phyloP scores from a whole-genome alignment of 2,888 invertebrate species.

The Diaphora mendica region DNA sequence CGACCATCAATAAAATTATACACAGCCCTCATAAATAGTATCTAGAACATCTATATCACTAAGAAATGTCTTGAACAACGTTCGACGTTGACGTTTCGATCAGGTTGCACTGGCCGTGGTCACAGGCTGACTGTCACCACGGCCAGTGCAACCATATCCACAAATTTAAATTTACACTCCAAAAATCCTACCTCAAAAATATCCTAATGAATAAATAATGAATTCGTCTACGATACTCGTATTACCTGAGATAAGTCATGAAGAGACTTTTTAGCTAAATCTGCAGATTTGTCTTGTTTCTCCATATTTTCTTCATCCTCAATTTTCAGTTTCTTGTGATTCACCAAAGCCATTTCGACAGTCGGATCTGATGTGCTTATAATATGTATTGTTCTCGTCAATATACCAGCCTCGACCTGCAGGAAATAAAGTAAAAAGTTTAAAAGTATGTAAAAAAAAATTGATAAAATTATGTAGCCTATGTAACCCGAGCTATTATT shows the following conservation, averaged over 20 bases:
- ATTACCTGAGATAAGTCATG: conserved; percentile 82
- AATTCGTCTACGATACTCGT: conserved; percentile 7
- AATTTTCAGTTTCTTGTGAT: conserved; percentile 81
- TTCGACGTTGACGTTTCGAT: too few relatives aligned
- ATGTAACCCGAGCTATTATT: too few relatives aligned
- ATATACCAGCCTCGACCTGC: conserved; percentile 91
- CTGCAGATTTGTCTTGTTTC: conserved; percentile 63
- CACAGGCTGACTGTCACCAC: too few relatives aligned
- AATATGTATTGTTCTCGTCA: conserved; percentile 91
- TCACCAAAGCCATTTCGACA: conserved; percentile 81
- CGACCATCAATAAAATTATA: neutral
- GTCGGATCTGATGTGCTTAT: conserved; percentile 87
- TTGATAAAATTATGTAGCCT: too few relatives aligned
- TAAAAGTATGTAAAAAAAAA: too few relatives aligned
- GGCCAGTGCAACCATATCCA: too few relatives aligned
- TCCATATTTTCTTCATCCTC: conserved; percentile 87
- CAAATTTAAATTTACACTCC: conserved; percentile 6
- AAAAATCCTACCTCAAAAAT: conserved; percentile 8
- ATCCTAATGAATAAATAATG: conserved; percentile 18
- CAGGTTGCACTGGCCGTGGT: too few relatives aligned
- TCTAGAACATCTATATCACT: neutral
- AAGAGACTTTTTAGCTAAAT: conserved; percentile 77
- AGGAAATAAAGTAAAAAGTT: conserved; percentile 20
- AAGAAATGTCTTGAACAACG: neutral
- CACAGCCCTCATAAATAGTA: neutral